Percentiles rank a stretch among this genome's conserved stretches.
Conservation (phyloP, 1,140 invertebrate genomes). For the Uloborus diversus region DNA sequence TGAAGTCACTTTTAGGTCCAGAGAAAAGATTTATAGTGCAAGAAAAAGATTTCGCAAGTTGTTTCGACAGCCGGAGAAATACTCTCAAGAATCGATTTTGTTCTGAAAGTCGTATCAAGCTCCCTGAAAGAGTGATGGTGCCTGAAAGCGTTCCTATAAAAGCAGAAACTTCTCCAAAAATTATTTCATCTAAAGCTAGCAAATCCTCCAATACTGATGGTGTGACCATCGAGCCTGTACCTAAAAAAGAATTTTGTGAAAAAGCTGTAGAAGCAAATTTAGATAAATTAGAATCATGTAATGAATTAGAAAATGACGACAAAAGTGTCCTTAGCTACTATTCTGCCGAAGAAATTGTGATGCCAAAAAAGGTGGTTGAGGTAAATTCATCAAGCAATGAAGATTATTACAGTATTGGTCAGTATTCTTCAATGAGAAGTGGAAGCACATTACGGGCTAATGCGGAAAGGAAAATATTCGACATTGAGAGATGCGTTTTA, state of each 20-base stretch:
- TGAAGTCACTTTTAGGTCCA: slow-evolving; percentile 44
- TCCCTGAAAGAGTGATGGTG: slow-evolving; percentile 35
- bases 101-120: slow-evolving; percentile 42
- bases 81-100: neutral
- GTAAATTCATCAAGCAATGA: slow-evolving; percentile 53
- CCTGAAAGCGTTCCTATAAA: slow-evolving; percentile 51
- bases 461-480: slow-evolving; percentile 35
- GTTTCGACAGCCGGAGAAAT: slow-evolving; percentile 39
- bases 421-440: slow-evolving; percentile 23
- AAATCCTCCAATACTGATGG: slow-evolving; percentile 3
- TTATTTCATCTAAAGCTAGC: slow-evolving; percentile 3
- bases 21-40: slow-evolving; percentile 51
- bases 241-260: slow-evolving; percentile 33
- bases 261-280: slow-evolving; percentile 35
- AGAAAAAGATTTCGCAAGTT: slow-evolving; percentile 50
- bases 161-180: slow-evolving; percentile 16
- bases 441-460: slow-evolving; percentile 19
- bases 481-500: slow-evolving; percentile 46
- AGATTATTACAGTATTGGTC: slow-evolving; percentile 52
- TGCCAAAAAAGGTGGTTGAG: slow-evolving; percentile 37
- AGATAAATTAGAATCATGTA: slow-evolving; percentile 31
- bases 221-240: neutral
- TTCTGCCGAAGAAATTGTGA: slow-evolving; percentile 45
- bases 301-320: slow-evolving; percentile 40
- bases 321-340: slow-evolving; percentile 58